Conservation (phyloP, 2,797 vertebrate species). For the Aldrovandia affinis region DNA sequence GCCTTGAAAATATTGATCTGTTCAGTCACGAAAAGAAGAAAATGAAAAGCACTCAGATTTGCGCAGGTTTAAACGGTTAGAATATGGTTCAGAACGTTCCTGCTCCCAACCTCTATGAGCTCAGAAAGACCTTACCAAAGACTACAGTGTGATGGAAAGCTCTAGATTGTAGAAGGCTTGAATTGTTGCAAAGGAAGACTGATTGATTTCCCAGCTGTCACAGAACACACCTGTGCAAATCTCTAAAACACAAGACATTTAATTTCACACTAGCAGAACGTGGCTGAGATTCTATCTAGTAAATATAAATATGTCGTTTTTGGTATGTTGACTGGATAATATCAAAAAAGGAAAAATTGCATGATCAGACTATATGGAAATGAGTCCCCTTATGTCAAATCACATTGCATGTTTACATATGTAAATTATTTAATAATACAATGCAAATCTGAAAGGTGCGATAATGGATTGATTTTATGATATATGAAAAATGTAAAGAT, state of each 20-base stretch:
- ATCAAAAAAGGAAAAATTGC: neutral
- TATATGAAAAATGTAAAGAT: neutral
- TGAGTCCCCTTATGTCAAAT: too few species aligned
- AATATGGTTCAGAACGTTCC: neutral
- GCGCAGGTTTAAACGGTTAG: too few species aligned
- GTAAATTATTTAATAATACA: too few species aligned
- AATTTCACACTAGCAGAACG: neutral
- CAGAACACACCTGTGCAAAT: neutral
- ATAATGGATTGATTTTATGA: neutral
- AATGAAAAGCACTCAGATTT: too few species aligned
- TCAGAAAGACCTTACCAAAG: neutral
- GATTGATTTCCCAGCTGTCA: neutral
- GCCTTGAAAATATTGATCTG: too few species aligned
- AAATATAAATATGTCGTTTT: neutral
- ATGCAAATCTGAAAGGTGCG: neutral
- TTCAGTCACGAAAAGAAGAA: too few species aligned
- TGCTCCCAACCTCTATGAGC: neutral
- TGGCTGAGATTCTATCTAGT: neutral
- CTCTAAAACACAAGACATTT: neutral
- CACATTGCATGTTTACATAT: too few species aligned
- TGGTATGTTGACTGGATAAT: neutral
- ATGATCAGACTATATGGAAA: too few species aligned
- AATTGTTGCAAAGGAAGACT: neutral
- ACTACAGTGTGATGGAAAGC: neutral
- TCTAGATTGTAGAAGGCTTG: neutral